Conservation (phyloP, 2,888 invertebrate genomes). For the Eulithis testata region DNA sequence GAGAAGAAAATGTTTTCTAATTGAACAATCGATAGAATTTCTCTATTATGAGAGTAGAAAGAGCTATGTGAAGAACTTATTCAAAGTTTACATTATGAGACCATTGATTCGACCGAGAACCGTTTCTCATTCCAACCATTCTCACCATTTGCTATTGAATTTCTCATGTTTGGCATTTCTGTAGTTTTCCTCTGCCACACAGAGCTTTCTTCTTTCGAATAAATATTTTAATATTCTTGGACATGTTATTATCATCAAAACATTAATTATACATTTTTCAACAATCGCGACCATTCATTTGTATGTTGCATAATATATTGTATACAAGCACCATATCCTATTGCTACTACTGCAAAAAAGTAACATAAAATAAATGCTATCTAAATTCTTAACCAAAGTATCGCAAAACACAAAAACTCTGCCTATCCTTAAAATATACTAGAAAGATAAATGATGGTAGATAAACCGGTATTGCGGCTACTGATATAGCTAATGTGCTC, state of each 20-base stretch:
- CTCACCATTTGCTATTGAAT: conserved; percentile 2
- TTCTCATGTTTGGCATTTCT: conserved; percentile 12
- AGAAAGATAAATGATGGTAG: conserved; percentile 48
- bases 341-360: no score
- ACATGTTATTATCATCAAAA: no score
- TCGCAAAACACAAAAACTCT: neutral
- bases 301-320: no score
- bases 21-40: conserved; percentile 3
- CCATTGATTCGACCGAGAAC: neutral
- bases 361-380: no score
- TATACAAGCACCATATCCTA: no score
- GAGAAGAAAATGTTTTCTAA: conserved; percentile 3
- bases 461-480: conserved; percentile 40
- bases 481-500: conserved; percentile 48
- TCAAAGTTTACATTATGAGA: conserved; percentile 8
- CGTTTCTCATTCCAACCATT: conserved; percentile 9
- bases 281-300: no score
- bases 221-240: no score
- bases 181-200: neutral
- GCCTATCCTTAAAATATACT: conserved; percentile 8
- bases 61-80: conserved; percentile 13
- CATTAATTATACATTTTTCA: no score
- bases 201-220: neutral
- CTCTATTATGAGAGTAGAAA: conserved; percentile 12
- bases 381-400: no score